phyloP scores from a whole-genome alignment of 1,140 invertebrate genomes.

The Papilio dardanus region DNA sequence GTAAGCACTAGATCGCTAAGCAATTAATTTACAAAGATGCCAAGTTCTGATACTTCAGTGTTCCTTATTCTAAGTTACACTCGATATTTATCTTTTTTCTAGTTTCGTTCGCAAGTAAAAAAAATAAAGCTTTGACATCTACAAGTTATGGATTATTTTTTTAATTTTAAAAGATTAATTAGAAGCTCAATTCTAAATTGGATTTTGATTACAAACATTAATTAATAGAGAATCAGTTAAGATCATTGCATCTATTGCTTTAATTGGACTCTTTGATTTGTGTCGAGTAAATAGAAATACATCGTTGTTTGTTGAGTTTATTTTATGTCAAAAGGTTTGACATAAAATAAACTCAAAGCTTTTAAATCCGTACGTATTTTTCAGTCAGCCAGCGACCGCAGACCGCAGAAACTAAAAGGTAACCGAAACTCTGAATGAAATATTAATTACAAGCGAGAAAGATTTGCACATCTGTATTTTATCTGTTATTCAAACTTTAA shows the following conservation, averaged over 20 bases:
- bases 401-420: conserved; percentile 8
- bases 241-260: no score
- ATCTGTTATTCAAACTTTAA: neutral
- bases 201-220: neutral
- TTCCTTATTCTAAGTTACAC: no score
- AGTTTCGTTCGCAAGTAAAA: neutral
- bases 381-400: neutral
- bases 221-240: neutral
- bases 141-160: neutral
- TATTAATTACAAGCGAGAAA: conserved; percentile 2
- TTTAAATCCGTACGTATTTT: conserved; percentile 7
- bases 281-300: neutral
- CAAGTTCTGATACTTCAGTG: no score
- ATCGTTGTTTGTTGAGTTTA: neutral
- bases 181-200: neutral
- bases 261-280: neutral
- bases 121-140: neutral
- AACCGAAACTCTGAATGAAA: conserved; percentile 1
- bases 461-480: neutral
- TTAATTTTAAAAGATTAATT: neutral
- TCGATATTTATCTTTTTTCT: neutral
- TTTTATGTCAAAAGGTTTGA: neutral
- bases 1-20: neutral
- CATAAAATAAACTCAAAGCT: neutral
- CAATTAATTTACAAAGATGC: neutral